Conservation (phyloP, 2,113 vertebrate species). For the Daboia siamensis region DNA sequence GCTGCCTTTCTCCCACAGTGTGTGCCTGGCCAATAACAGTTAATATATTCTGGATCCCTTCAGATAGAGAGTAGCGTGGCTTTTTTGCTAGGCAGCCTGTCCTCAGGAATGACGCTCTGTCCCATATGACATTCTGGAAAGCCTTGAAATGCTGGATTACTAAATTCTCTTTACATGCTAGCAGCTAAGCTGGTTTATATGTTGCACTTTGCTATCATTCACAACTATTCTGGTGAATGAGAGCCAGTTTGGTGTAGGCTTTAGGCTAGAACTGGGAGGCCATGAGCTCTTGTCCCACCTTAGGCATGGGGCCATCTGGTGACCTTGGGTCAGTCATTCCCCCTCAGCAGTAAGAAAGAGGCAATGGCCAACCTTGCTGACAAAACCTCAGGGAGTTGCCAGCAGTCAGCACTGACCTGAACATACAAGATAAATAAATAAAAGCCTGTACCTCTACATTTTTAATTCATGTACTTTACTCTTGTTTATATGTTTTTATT, state of each 20-base stretch:
- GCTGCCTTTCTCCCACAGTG: not conserved
- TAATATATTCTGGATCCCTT: not conserved
- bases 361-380: not conserved
- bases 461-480: constrained; percentile 8
- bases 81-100: not conserved
- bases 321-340: not conserved
- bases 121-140: not conserved
- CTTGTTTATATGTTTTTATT: constrained; percentile 18
- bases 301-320: not conserved
- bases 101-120: not conserved
- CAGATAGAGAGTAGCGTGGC: not conserved
- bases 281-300: not conserved
- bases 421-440: not conserved
- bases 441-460: constrained; percentile 11
- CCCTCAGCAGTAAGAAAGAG: not conserved
- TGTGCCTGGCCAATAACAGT: not conserved
- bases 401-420: not conserved
- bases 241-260: not conserved
- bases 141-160: not conserved
- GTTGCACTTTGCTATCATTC: not conserved
- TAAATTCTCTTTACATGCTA: not conserved
- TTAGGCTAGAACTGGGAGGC: not conserved
- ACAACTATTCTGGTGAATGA: not conserved
- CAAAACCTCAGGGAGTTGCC: not conserved
- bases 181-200: not conserved